Percentiles rank a stretch among this genome's conserved stretches.
phyloP scores from a whole-genome alignment of 2,888 invertebrate species.

The Sicus ferrugineus region DNA sequence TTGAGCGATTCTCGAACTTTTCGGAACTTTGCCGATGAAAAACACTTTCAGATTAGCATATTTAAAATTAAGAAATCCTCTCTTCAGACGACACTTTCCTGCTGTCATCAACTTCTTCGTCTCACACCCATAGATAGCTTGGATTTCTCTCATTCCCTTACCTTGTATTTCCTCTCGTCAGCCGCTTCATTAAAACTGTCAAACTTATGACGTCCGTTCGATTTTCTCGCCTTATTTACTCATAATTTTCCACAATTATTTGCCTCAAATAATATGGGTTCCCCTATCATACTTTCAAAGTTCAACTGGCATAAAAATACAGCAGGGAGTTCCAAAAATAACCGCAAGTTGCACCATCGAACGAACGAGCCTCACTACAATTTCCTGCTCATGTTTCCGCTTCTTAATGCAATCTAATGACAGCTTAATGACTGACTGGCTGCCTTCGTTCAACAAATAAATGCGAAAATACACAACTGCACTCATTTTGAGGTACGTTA shows the following conservation, averaged over 20 bases:
- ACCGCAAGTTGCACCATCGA: neutral
- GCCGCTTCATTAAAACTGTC: neutral
- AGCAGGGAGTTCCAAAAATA: neutral
- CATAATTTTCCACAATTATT: constrained; percentile 18
- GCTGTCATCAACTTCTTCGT: too few species aligned
- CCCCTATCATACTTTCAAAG: too few species aligned
- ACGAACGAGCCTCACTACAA: neutral
- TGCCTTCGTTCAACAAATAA: constrained; percentile 22
- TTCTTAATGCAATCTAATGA: constrained; percentile 41
- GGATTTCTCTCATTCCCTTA: neutral
- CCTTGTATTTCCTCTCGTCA: neutral
- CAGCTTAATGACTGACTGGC: constrained; percentile 41
- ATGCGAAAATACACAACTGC: constrained; percentile 20
- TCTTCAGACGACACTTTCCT: neutral
- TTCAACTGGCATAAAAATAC: constrained; percentile 16
- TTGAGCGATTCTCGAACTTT: too few species aligned
- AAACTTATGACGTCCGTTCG: neutral
- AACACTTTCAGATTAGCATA: too few species aligned
- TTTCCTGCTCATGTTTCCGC: constrained; percentile 24
- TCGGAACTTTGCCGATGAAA: too few species aligned
- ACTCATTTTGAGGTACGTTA: too few species aligned
- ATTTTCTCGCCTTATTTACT: constrained; percentile 3
- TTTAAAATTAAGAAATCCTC: too few species aligned
- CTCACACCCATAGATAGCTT: neutral
- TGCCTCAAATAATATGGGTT: constrained; percentile 4